Percentiles rank a stretch among this genome's conserved stretches.
phyloP scores from a whole-genome alignment of 2,888 invertebrate species.

The Danaus chrysippus region DNA sequence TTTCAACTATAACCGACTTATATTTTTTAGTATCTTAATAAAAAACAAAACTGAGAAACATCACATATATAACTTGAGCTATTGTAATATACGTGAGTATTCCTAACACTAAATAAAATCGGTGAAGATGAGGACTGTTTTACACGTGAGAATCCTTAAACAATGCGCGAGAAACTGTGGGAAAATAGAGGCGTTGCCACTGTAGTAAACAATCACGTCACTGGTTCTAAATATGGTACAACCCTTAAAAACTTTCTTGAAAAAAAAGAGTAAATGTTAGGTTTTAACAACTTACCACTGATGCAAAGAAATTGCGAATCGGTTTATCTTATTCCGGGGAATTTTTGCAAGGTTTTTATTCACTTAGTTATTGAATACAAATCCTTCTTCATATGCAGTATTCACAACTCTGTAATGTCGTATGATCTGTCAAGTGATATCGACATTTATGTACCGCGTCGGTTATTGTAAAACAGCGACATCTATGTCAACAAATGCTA shows the following conservation, averaged over 20 bases:
- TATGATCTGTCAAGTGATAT: slow-evolving; percentile 35
- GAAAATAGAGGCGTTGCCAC: slow-evolving; percentile 78
- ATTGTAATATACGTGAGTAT: slow-evolving; percentile 40
- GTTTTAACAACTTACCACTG: slow-evolving; percentile 29
- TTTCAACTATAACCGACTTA: neutral
- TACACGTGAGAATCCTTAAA: slow-evolving; percentile 68
- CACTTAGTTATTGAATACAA: slow-evolving; percentile 2
- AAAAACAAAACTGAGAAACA: slow-evolving; percentile 44
- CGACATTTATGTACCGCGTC: too few species aligned
- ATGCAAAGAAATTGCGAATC: slow-evolving; percentile 14
- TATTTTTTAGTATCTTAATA: slow-evolving; percentile 14
- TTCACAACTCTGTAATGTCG: slow-evolving; percentile 28
- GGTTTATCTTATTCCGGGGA: slow-evolving; percentile 6
- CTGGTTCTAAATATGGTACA: slow-evolving; percentile 55
- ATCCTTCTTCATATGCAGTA: slow-evolving; percentile 4
- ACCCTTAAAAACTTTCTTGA: slow-evolving; percentile 21
- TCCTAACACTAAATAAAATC: slow-evolving; percentile 17
- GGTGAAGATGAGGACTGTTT: slow-evolving; percentile 47
- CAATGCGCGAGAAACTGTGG: slow-evolving; percentile 75
- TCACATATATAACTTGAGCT: slow-evolving; percentile 49
- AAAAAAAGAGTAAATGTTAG: slow-evolving; percentile 3
- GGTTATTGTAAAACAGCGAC: neutral
- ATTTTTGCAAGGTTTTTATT: slow-evolving; percentile 10
- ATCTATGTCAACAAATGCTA: neutral
- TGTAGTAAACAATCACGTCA: slow-evolving; percentile 79